Conservation (phyloP, 2,113 vertebrate species). For the Alethe diademata region DNA sequence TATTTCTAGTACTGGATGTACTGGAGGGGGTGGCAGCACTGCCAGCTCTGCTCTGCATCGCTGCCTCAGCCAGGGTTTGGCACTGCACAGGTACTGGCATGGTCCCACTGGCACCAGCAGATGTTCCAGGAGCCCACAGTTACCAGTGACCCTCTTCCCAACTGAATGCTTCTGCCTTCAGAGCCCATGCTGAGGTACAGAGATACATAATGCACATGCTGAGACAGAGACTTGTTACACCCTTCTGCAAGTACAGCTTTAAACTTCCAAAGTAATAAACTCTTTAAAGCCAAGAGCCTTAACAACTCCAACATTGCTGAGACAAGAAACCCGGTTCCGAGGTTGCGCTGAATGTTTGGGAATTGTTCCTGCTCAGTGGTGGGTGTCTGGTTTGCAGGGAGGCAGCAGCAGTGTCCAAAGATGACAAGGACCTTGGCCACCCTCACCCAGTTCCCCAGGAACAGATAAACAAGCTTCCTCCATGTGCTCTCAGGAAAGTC, state of each 20-base stretch:
- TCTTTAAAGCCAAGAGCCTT: constrained; percentile 58
- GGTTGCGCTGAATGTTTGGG: not conserved
- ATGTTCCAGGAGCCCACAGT: not conserved
- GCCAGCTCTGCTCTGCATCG: not conserved
- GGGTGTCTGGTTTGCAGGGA: fast-evolving
- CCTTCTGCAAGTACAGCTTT: not conserved
- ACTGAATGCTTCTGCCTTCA: not conserved
- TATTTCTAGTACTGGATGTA: not conserved
- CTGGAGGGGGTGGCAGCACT: not conserved
- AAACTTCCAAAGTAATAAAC: constrained; percentile 33
- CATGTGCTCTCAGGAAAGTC: not conserved
- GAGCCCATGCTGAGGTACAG: not conserved
- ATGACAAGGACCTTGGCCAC: not conserved
- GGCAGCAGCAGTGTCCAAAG: not conserved
- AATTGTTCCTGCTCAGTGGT: fast-evolving
- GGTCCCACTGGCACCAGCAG: fast-evolving
- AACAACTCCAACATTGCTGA: not conserved
- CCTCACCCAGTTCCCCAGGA: not conserved
- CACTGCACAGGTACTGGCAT: not conserved
- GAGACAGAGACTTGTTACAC: not conserved
- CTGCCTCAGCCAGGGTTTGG: not conserved
- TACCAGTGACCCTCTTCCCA: not conserved
- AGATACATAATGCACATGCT: not conserved
- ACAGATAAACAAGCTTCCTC: not conserved
- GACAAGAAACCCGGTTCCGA: not conserved